These are phyloP conservation scores for Scomber japonicus DNA, from an alignment of 2,113 vertebrate genomes.

Conservation along the genomic window DNA sequence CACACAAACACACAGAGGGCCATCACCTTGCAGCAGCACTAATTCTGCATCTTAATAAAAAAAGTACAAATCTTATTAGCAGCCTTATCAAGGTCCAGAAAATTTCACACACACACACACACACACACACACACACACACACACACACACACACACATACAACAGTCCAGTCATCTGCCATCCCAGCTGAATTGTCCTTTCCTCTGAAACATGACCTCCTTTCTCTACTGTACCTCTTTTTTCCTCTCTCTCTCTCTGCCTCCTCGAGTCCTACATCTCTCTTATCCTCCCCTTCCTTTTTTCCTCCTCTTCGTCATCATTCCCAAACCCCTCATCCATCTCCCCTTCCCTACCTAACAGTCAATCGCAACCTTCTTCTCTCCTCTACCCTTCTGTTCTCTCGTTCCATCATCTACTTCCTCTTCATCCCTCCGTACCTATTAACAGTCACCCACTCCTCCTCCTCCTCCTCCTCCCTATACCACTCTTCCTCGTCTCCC, in stretches of 20 bases:
- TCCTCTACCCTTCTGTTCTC: neutral
- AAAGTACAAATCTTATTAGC: slow-evolving; percentile 1
- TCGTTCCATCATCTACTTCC: neutral
- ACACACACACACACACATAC: neutral
- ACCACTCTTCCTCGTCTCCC: neutral
- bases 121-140: slow-evolving; percentile 29
- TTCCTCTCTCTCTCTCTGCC: neutral
- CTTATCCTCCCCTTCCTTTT: neutral
- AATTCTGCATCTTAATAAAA: slow-evolving; percentile 8
- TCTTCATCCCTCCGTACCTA: slow-evolving; percentile 18
- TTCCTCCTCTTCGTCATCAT: slow-evolving; percentile 1
- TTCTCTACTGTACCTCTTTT: slow-evolving; percentile 37
- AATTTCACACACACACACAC: slow-evolving; percentile 36
- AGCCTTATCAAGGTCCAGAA: slow-evolving; percentile 9
- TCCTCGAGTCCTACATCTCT: neutral
- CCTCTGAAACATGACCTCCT: slow-evolving; percentile 50
- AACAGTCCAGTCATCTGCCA: slow-evolving; percentile 33
- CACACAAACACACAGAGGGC: neutral
- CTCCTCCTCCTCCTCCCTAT: neutral
- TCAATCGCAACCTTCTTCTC: neutral
- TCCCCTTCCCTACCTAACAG: neutral
- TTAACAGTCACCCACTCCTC: slow-evolving; percentile 6
- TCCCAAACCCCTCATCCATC: slow-evolving; percentile 20
- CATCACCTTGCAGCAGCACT: slow-evolving; percentile 9
- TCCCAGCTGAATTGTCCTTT: slow-evolving; percentile 35